Percentiles rank a stretch among this genome's conserved stretches.
These are phyloP conservation scores for Paelopatides confundens DNA, from an alignment of 53 echinoderm and acorn worm genomes.

Conservation along the genomic window DNA sequence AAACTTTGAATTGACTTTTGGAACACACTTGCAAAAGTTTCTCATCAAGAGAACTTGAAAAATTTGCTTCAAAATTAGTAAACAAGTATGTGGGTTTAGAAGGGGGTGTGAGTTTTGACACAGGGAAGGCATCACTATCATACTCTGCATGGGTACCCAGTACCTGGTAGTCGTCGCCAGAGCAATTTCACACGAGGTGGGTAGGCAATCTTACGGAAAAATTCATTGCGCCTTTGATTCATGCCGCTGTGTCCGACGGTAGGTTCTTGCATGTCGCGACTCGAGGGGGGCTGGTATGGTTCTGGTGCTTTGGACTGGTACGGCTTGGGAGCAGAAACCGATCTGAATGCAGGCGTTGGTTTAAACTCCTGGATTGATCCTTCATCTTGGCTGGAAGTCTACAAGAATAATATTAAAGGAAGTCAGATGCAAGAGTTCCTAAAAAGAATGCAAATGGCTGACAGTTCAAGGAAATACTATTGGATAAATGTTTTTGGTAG, in stretches of 20 bases:
- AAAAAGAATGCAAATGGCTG: too few species aligned
- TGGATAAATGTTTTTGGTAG: too few species aligned
- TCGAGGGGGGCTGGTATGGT: constrained; percentile 22
- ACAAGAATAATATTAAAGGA: background rate
- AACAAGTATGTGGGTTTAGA: background rate
- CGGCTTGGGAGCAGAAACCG: background rate
- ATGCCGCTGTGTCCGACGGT: constrained; percentile 60
- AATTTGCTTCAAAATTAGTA: background rate
- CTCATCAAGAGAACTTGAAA: background rate
- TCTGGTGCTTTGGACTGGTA: background rate
- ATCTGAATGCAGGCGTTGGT: background rate
- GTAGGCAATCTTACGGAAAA: constrained; percentile 91
- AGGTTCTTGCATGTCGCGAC: constrained; percentile 47
- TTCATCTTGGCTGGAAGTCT: constrained; percentile 34
- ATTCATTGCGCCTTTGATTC: constrained; percentile 74
- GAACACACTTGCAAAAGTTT: background rate
- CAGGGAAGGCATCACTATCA: background rate
- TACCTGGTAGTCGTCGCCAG: constrained; percentile 30
- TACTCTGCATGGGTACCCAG: constrained; percentile 46
- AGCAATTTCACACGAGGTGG: constrained; percentile 39
- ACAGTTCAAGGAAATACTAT: too few species aligned
- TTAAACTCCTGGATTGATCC: background rate
- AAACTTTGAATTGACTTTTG: too few species aligned
- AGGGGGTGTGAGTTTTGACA: background rate
- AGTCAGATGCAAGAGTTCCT: too few species aligned